Base-by-base conservation (phyloP, 2,888 invertebrate species). In the Hemithea aestivaria region DNA sequence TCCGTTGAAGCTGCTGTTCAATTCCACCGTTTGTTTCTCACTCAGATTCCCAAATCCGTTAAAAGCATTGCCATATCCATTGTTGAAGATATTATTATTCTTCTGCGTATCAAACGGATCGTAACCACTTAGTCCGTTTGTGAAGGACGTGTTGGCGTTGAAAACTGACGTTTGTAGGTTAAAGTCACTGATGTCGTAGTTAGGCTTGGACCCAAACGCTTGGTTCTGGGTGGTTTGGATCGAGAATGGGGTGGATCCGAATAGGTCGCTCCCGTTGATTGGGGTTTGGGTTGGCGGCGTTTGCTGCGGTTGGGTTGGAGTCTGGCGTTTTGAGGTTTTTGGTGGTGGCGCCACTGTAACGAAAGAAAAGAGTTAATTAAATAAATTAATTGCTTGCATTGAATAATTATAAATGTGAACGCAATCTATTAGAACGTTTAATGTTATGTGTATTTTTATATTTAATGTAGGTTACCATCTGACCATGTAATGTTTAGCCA, bases 31-130 rank as follows among this genome's bases (percentile, higher is more conserved):
- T 33, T 83, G 85, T 27, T 87, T 87, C 68, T 85, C 85, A 58
- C 87, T 87, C 16, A 85, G 55, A 47, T 79, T 82, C 0, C 83
- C 84, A 39, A 85, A 88, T 0, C 87, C 87, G 42, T 87, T 87
- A 50, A 85, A 85, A 0, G 73, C 52, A 43, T 73, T 80, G 0
- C 78, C 77, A 35, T 63, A 82, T 1, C 77, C 75, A 33, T 82
- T 84, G 1, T 73, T 79, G 37, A 84, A 84, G 6, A 87, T 83
- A 33, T 79, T 85, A 1, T 74, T 74, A 20, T 64, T 56, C 60
- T 93, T 93, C 26, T 92, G 93, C 88, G 96, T 95, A 54, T 96
- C 96, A 67, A 96, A 96, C 1, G 95, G 95, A 78, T 96, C 96
- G 53, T 90, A 89, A 0, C 87, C 83, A 10, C 74, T 78, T 32